Evolutionary conservation across 2,113 vertebrate species (phyloP).

Genomic region (Morone chrysops): DNA sequence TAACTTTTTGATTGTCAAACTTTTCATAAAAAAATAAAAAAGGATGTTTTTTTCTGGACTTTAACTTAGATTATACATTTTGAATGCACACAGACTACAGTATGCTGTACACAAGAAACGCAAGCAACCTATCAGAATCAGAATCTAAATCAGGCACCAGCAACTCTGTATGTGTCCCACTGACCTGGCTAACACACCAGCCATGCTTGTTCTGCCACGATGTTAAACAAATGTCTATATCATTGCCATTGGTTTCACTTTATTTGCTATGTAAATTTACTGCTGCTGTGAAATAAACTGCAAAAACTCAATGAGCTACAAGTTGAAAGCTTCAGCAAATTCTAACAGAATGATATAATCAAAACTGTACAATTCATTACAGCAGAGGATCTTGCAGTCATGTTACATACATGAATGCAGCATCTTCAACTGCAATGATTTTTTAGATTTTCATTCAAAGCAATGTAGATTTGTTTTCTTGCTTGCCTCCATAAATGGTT

Average conservation of each 20-base stretch:
- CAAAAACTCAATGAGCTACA: slow-evolving; percentile 15
- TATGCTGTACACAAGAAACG: background rate
- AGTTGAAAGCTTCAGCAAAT: slow-evolving; percentile 15
- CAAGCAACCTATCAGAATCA: background rate
- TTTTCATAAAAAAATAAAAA: too few species aligned
- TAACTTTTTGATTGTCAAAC: background rate
- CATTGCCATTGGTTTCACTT: slow-evolving; percentile 36
- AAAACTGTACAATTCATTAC: slow-evolving; percentile 8
- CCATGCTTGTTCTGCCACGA: slow-evolving; percentile 25
- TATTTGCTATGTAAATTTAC: slow-evolving; percentile 42
- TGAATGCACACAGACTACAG: background rate
- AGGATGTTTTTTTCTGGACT: background rate
- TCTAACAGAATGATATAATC: slow-evolving; percentile 2
- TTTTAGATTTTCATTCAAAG: background rate
- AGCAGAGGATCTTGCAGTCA: background rate
- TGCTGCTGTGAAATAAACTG: slow-evolving; percentile 6
- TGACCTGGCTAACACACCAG: slow-evolving; percentile 18
- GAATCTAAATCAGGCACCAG: background rate
- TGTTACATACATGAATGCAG: background rate
- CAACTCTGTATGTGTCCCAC: background rate
- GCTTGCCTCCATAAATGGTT: background rate
- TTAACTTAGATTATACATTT: background rate
- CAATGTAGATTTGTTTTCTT: background rate
- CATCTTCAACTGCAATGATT: too few species aligned
- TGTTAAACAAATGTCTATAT: slow-evolving; percentile 35